Base-by-base conservation (phyloP, 35 echinoderm and acorn worm genomes). In the Holothuria glaberrima region DNA sequence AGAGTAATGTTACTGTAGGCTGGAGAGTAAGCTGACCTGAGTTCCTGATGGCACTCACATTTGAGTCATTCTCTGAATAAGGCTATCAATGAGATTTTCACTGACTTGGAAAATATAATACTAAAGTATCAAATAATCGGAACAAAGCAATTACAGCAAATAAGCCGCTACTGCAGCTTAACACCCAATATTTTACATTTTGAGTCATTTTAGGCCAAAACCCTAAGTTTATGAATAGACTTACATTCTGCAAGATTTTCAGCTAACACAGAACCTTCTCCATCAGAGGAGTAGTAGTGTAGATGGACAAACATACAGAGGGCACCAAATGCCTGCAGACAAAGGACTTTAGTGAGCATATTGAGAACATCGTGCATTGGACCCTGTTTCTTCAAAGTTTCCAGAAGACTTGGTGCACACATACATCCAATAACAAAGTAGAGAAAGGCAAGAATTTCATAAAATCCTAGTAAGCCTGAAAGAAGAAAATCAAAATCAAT, bases 281-380 rank as follows among this genome's bases (percentile, higher is more conserved):
- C 94, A 86, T 95, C 91, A 30, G 61, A 35, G 9, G 94, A 92
- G 62, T 90, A 95, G 18, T 66, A 30, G 80, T 95, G 92, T 0
- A 95, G 80, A 48, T 95, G 91, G 19, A 95, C 68, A 45, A 90
- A 90, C 94, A 95, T 95, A 34, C 86, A 95, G 22, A 92, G 33
- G 10, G 87, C 60, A 25, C 90, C 91, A 34, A 90, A 57, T 24
- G 86, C 90, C 61, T 95, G 94, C 3, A 95, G 82, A 57, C 48
- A 58, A 13, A 92, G 80, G n/a, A 90, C 94, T 87, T 88, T 92
- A 24, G 94, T 90, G n/a, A 95, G 61, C 88, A 95, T 92, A 68
- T 66, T 89, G n/a, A 95, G 60, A 70, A 97, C 94, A 58, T 93
- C 91, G 75, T 97, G 91, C 94, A 97, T 97, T 19, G 94, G 94